These are phyloP conservation scores for Stomatorhinus ivindoensis DNA, from an alignment of 2,113 vertebrate genomes.

Conservation along the genomic window DNA sequence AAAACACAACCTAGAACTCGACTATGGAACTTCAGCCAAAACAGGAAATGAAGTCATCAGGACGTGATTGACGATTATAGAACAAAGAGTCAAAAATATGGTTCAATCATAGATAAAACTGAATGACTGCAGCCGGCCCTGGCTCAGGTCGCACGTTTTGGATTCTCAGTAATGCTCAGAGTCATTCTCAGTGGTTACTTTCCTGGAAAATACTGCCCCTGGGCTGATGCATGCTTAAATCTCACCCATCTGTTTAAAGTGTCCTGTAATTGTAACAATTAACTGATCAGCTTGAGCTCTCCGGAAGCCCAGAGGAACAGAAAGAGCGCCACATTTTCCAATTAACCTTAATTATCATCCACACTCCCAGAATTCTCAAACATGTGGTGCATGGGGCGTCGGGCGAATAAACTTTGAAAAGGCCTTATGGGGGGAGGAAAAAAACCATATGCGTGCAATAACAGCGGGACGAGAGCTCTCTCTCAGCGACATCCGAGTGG, in stretches of 20 bases:
- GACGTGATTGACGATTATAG: neutral
- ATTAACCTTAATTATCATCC: constrained; percentile 10
- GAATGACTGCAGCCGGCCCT: neutral
- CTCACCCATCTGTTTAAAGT: neutral
- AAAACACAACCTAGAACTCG: neutral
- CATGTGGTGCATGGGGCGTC: neutral
- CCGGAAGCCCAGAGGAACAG: neutral
- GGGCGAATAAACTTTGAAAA: neutral
- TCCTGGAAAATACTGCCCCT: neutral
- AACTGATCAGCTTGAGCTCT: neutral
- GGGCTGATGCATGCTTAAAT: neutral
- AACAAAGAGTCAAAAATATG: neutral
- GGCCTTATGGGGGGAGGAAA: neutral
- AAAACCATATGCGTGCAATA: neutral
- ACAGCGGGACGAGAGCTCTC: neutral
- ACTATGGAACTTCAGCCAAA: neutral
- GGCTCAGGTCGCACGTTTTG: neutral
- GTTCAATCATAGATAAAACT: neutral
- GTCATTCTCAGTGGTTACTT: neutral
- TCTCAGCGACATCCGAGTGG: neutral
- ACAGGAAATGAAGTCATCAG: neutral
- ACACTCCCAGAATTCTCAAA: neutral
- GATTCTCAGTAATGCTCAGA: neutral
- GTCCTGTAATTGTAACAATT: neutral
- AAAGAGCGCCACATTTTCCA: neutral